These are phyloP conservation scores for Tragelaphus oryx DNA, from an alignment of 2,797 vertebrate species.

Conservation along the genomic window DNA sequence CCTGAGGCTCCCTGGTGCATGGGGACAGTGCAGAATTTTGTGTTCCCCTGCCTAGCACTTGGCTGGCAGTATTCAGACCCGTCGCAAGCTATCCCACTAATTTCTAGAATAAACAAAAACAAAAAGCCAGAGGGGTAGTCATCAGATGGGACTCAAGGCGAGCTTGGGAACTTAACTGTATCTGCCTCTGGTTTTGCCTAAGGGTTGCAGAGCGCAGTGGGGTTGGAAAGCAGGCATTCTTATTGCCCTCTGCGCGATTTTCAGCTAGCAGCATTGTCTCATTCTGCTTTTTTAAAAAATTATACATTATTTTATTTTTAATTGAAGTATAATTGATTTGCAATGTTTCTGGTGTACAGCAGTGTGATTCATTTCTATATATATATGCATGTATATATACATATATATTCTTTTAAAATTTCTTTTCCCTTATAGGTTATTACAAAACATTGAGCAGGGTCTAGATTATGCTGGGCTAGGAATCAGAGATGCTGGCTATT, in stretches of 20 bases:
- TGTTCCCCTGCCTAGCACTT: not conserved
- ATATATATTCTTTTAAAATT: not conserved
- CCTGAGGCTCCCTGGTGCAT: not conserved
- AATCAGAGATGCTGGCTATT: too few species aligned
- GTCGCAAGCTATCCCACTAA: not conserved
- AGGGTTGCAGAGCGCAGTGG: not conserved
- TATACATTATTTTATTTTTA: not conserved
- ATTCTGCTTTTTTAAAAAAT: not conserved
- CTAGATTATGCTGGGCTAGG: too few species aligned
- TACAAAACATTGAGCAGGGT: not conserved
- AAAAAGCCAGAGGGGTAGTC: not conserved
- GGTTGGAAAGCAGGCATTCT: not conserved
- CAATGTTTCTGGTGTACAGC: not conserved
- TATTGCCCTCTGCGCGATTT: fast-evolving
- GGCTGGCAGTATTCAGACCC: not conserved
- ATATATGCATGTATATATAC: not conserved
- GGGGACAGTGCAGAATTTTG: not conserved
- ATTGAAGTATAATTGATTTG: not conserved
- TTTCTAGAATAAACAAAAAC: not conserved
- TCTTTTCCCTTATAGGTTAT: not conserved
- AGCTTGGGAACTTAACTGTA: not conserved
- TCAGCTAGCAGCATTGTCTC: not conserved
- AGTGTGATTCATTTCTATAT: not conserved
- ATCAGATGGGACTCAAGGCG: not conserved
- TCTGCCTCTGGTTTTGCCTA: not conserved